Base-by-base conservation (phyloP, 2,888 invertebrate species). In the Tuberolachnus salignus region DNA sequence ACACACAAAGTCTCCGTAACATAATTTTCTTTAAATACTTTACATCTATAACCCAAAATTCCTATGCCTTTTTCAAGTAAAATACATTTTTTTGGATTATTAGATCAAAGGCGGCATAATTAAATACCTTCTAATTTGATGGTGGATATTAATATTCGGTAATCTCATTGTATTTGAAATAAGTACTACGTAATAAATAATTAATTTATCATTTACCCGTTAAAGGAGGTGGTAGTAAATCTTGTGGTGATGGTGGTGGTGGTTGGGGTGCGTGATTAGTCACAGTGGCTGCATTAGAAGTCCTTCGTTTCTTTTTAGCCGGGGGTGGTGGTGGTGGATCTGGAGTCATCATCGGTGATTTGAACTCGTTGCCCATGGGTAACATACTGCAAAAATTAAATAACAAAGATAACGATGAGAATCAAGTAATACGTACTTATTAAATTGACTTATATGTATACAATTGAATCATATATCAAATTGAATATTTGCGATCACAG, bases 261-360 rank as follows among this genome's bases (percentile, higher is more conserved):
- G 91, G 91, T 83, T 91, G 90, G 83, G 91, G 90, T 84, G 90
- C 88, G 81, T 88, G 86, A 80, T 89, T 87, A 84, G 89, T 89
- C 81, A 81, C 71, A 59, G 85, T 83, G 46, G 91, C 90, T 63
- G 91, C 91, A 86, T 90, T 92, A 81, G 91, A 88, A 83, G 94
- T 92, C 88, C 94, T 91, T 86, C 93, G 88, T 84, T 94, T 89
- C 87, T 95, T 95, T 86, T 95, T 95, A 44, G 94, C 92, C 87
- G 83, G 83, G 1, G 83, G 83, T 14, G 82, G 83, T 23, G 81
- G 81, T 61, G 81, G 80, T 46, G 81, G 82, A 69, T 83, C 83
- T n/a, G 82, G 82, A 34, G 82, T 81, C 83, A 83, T 83, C 83
- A 83, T 83, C 82, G 86, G 83, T 84, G 86, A 83, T 85, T 86